These are phyloP conservation scores for Polypedilum vanderplanki DNA, from an alignment of 1,140 invertebrate genomes.

Conservation along the genomic window DNA sequence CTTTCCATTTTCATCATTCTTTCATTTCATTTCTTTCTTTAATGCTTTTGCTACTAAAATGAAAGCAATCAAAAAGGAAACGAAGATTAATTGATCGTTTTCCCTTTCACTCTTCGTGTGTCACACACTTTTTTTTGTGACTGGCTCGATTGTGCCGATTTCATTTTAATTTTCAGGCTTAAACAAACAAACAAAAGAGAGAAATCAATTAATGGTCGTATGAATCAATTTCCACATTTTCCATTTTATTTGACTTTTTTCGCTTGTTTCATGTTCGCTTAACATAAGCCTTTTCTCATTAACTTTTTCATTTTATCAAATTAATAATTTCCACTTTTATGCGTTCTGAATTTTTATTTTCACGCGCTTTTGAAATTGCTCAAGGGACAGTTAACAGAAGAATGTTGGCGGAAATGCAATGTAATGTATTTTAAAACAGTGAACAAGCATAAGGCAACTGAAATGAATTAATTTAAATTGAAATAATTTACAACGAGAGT, in stretches of 20 bases:
- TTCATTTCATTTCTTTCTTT: background rate
- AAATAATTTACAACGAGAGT: too few relatives aligned
- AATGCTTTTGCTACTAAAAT: too few relatives aligned
- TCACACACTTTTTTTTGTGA: background rate
- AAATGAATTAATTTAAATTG: too few relatives aligned
- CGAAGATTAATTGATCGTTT: constrained; percentile 18
- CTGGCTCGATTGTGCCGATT: background rate
- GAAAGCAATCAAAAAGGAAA: background rate
- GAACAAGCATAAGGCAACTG: too few relatives aligned
- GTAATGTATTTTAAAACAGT: too few relatives aligned
- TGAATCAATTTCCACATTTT: too few relatives aligned
- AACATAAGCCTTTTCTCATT: background rate
- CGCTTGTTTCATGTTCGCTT: background rate
- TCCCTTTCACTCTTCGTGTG: background rate
- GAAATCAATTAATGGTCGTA: too few relatives aligned
- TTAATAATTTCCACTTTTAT: background rate
- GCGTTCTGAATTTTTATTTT: background rate
- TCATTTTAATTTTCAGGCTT: background rate
- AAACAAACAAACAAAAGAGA: background rate
- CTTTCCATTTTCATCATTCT: constrained; percentile 1
- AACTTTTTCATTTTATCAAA: background rate
- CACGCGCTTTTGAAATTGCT: too few relatives aligned
- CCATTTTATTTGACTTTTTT: background rate
- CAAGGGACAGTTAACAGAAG: too few relatives aligned
- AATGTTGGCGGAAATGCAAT: too few relatives aligned